Evolutionary conservation across 2,888 invertebrate species (phyloP).

Genomic region (Muschampia plurimacula): DNA sequence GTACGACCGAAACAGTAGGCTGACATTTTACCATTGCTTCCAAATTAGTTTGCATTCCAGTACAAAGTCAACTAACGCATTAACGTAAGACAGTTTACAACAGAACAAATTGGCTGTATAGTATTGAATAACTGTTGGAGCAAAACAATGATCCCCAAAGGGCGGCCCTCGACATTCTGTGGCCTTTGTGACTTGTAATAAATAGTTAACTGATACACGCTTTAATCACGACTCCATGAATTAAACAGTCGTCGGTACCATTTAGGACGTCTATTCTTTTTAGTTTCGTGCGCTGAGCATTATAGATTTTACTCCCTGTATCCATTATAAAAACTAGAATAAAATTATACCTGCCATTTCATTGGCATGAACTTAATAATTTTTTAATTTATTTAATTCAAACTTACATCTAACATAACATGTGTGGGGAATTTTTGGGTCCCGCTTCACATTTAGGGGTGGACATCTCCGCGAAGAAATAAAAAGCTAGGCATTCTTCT

Average conservation of each 20-base stretch:
- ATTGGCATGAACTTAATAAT: too few species aligned
- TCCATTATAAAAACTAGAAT: too few species aligned
- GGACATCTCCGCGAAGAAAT: too few species aligned
- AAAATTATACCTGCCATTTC: too few species aligned
- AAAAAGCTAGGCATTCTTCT: too few species aligned
- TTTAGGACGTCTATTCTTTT: slow-evolving; percentile 21
- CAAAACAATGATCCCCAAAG: slow-evolving; percentile 41
- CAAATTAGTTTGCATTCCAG: not conserved
- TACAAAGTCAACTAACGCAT: not conserved
- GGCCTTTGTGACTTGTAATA: slow-evolving; percentile 47
- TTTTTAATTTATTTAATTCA: too few species aligned
- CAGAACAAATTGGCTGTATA: slow-evolving; percentile 27
- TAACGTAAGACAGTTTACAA: not conserved
- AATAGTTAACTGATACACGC: slow-evolving; percentile 48
- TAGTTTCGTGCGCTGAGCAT: not conserved
- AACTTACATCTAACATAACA: too few species aligned
- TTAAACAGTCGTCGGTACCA: slow-evolving; percentile 29
- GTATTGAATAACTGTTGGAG: slow-evolving; percentile 25
- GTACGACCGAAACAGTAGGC: not conserved
- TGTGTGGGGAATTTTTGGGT: too few species aligned
- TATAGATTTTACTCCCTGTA: too few species aligned
- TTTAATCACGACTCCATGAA: slow-evolving; percentile 44
- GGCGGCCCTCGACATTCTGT: slow-evolving; percentile 49
- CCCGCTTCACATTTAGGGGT: too few species aligned
- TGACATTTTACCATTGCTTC: not conserved